Conservation (phyloP, 2,888 invertebrate species). For the Craniophora ligustri region DNA sequence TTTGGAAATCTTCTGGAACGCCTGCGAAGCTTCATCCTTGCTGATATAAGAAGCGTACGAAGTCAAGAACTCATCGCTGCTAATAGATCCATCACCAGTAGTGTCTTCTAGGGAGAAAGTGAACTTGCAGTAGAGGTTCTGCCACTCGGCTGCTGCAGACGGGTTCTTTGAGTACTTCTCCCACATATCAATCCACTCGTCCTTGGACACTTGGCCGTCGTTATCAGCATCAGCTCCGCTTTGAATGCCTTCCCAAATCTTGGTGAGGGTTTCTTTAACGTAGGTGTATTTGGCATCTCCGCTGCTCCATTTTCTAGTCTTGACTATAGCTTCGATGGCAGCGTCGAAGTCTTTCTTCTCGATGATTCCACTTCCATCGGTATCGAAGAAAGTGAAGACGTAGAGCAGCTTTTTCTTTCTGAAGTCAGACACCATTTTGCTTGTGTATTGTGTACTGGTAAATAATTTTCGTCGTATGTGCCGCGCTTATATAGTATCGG, state of each 20-base stretch:
- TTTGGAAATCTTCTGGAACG: constrained; percentile 94
- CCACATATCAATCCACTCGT: constrained; percentile 84
- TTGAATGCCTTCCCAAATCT: constrained; percentile 95
- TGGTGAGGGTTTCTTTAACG: constrained; percentile 92
- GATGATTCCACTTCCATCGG: constrained; percentile 95
- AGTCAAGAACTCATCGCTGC: constrained; percentile 93
- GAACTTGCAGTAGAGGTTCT: constrained; percentile 94
- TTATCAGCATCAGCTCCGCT: constrained; percentile 94
- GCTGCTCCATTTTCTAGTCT: constrained; percentile 93
- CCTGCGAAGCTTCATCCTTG: constrained; percentile 91
- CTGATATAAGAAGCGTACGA: constrained; percentile 94
- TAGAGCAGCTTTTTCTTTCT: constrained; percentile 96
- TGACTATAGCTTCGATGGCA: constrained; percentile 94
- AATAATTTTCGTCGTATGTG: constrained; percentile 17
- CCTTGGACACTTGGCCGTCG: constrained; percentile 92
- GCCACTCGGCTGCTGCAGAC: constrained; percentile 93
- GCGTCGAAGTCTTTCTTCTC: constrained; percentile 96
- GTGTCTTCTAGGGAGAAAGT: constrained; percentile 96
- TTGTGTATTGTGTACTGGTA: constrained; percentile 23
- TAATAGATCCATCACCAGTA: constrained; percentile 93
- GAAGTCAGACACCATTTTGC: constrained; percentile 93
- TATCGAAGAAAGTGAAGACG: constrained; percentile 96
- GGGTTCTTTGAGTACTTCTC: constrained; percentile 90
- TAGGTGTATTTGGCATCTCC: constrained; percentile 92
- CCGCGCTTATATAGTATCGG: constrained; percentile 44